Evolutionary conservation across 2,888 invertebrate species (phyloP).

Genomic region (Chymomyza caudatula): DNA sequence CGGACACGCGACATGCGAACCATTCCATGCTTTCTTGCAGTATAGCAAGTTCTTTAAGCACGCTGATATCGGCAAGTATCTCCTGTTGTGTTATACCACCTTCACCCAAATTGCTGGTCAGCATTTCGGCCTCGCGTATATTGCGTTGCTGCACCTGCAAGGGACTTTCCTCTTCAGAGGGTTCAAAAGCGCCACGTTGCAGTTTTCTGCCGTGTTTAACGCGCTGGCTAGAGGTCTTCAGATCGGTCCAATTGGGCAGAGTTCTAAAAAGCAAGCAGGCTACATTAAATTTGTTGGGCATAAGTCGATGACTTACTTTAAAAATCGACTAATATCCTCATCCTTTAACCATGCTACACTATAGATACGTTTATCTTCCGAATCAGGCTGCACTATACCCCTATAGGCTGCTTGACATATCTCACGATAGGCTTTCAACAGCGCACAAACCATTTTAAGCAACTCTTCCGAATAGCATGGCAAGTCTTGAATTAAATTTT

Average conservation of each 20-base stretch:
- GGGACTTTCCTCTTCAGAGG: constrained; percentile 86
- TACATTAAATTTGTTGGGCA: neutral
- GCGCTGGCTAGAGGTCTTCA: constrained; percentile 79
- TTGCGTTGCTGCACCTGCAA: constrained; percentile 88
- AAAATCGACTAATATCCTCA: constrained; percentile 94
- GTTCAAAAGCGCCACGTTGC: constrained; percentile 77
- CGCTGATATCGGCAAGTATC: constrained; percentile 90
- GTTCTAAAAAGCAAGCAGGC: constrained; percentile 79
- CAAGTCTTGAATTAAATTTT: constrained; percentile 83
- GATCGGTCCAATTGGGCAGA: constrained; percentile 87
- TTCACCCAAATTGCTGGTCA: constrained; percentile 94
- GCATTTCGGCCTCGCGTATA: constrained; percentile 93
- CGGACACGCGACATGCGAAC: constrained; percentile 85
- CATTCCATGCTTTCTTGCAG: constrained; percentile 96
- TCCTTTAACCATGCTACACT: constrained; percentile 95
- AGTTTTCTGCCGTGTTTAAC: constrained; percentile 63
- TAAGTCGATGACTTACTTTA: constrained; percentile 82
- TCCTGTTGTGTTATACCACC: constrained; percentile 90
- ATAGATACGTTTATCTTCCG: constrained; percentile 87
- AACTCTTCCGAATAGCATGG: constrained; percentile 88
- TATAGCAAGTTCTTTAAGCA: constrained; percentile 90
- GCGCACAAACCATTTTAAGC: constrained; percentile 84
- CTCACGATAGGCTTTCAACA: constrained; percentile 85
- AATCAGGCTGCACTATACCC: constrained; percentile 87
- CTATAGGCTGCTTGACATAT: constrained; percentile 86